Base-by-base conservation (phyloP, 2,113 vertebrate species). In the Istiophorus platypterus region DNA sequence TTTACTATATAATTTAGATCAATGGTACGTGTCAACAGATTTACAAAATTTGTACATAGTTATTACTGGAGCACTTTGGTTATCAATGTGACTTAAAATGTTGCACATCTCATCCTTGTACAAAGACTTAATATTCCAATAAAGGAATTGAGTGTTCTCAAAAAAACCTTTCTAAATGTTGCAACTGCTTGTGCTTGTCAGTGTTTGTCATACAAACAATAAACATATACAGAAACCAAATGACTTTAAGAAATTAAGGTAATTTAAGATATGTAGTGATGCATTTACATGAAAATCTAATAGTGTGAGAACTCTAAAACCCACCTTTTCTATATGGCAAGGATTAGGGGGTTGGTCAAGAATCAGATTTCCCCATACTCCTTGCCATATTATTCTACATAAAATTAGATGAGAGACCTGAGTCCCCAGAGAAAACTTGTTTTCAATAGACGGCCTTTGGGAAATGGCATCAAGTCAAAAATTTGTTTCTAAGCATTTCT, bases 381-480 rank as follows among this genome's bases (percentile, higher is more conserved):
- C 31, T 9, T 45, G 42, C 42, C 14, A 3, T 45, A 45, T 45
- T 45, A 39, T 39, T 9, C 7, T 7, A 39, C 37, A 39, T 39
- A 39, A 7, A 39, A 2, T 10, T 8, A 39, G 10, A 9, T 39
- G 7, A 8, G 37, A 39, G 37, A 39, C 37, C 37, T 39, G 15
- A 45, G 37, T 39, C 68, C 5, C 13, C 15, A 12, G 31, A 57
- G 20, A 47, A n/a, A 67, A 29, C 66, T 37, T 27, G 34, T 70
- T 42, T 49, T 57, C 26, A 70, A 41, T 14, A 17, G 5, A 69
- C 7, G 3, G 9, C 72, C 65, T 66, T 59, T 0, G 3, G 54
- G 57, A 63, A 59, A 37, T 45, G 42, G 37, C 49, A 24, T 13
- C 8, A 31, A 58, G 57, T 74, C 47, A 78, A 63, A 78, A 45